Base-by-base conservation (phyloP, 2,113 vertebrate species). In the Ctenodactylus gundi region DNA sequence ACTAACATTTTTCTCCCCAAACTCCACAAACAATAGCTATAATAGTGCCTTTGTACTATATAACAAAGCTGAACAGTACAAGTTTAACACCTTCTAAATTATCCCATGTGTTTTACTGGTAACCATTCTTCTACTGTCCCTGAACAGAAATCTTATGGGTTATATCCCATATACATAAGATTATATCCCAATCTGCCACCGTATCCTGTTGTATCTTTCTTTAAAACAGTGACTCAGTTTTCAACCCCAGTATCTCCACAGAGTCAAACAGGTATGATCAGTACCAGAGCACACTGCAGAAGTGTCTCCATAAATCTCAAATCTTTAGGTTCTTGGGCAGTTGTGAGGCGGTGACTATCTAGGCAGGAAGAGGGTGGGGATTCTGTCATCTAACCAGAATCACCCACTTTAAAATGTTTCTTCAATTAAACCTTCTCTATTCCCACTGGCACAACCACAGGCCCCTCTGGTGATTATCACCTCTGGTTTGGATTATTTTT, bases 221-320 rank as follows among this genome's bases (percentile, higher is more conserved):
- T 78, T 85, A 65, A 78, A 77, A 86, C 1, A 34, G n/a, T 31
- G 62, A 46, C 39, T 96, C 80, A 70, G 34, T 76, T 95, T 92
- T 88, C 49, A 29, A 92, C 55, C 29, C 53, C 44, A 72, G 11
- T 1, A 34, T 87, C 39, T 94, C 81, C 72, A 31, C 36, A 34
- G 49, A 36, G 85, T 77, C 94, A 65, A 85, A 94, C 1, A 17
- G 39, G 44, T 65, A 20, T 53, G 76, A 57, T 80, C 20, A 41
- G 27, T 27, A 84, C 93, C 12, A 92, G 58, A 84, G 13, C 49
- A 80, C 44, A 68, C 11, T 88, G 67, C 46, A 89, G 51, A 7
- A 91, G 36, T 75, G 41, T 67, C 53, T 86, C 51, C 57, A 64
- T 7, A 53, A 76, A 18, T 55, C 51, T 67, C 39, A 62, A 65